Evolutionary conservation across 2,113 vertebrate genomes (phyloP).

Genomic region (Mixornis gularis): DNA sequence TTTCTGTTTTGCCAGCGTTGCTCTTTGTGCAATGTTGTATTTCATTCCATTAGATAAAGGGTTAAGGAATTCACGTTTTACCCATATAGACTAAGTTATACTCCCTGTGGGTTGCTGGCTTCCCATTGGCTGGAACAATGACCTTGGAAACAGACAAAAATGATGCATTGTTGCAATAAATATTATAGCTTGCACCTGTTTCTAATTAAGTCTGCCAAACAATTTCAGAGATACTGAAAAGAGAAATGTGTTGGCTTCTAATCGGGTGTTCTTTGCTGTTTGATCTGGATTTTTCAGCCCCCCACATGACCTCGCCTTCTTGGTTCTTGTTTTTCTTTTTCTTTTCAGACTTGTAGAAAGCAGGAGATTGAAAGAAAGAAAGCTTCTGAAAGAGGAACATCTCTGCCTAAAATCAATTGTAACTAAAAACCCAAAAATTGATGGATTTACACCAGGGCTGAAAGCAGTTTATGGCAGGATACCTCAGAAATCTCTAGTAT

Average conservation of each 20-base stretch:
- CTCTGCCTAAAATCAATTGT: background rate
- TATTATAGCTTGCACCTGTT: conserved; percentile 65
- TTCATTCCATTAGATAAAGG: conserved; percentile 50
- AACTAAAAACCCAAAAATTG: background rate
- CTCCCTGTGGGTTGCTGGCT: conserved; percentile 48
- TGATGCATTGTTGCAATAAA: conserved; percentile 65
- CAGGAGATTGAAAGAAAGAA: background rate
- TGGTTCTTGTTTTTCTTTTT: conserved; percentile 15
- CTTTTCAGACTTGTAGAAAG: background rate
- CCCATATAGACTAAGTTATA: conserved; percentile 42
- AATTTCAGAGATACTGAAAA: conserved; percentile 56
- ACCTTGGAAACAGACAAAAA: conserved; percentile 64
- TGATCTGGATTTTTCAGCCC: conserved; percentile 46
- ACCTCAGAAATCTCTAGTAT: background rate
- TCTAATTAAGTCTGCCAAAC: conserved; percentile 63
- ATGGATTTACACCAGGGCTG: background rate
- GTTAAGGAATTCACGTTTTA: conserved; percentile 46
- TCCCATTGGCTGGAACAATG: conserved; percentile 51
- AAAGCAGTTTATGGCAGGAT: background rate
- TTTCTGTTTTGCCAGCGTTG: background rate
- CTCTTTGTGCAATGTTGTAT: background rate
- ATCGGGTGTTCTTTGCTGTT: conserved; percentile 40
- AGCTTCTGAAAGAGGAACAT: background rate
- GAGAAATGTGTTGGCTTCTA: conserved; percentile 58
- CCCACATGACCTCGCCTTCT: background rate